Conservation (phyloP, 2,888 invertebrate genomes). For the Laspeyria flexula region DNA sequence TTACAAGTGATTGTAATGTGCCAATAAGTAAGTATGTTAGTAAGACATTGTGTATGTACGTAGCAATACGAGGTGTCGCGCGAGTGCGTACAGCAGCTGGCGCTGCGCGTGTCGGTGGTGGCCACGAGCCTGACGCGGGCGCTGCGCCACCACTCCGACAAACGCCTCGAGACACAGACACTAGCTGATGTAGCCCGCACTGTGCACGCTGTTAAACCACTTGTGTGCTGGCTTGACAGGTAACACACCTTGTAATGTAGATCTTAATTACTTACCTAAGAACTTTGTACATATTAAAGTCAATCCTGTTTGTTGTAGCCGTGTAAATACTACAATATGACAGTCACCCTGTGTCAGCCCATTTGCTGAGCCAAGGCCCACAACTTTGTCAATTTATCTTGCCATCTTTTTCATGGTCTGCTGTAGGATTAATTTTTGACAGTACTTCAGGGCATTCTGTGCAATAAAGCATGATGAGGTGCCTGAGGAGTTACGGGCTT, state of each 20-base stretch:
- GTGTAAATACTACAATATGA: too few species aligned
- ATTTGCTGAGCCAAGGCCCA: too few species aligned
- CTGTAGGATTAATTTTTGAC: too few species aligned
- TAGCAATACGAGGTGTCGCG: slow-evolving; percentile 96
- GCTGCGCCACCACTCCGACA: slow-evolving; percentile 88
- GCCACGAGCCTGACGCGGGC: slow-evolving; percentile 90
- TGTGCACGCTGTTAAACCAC: slow-evolving; percentile 93
- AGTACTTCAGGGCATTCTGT: too few species aligned
- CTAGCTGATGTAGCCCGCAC: slow-evolving; percentile 95
- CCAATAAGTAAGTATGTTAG: slow-evolving; percentile 7
- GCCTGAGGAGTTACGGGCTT: too few species aligned
- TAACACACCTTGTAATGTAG: slow-evolving; percentile 51
- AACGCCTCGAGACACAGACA: slow-evolving; percentile 91
- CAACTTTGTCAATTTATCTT: too few species aligned
- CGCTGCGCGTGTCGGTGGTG: slow-evolving; percentile 93
- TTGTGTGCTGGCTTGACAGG: slow-evolving; percentile 97
- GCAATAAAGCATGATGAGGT: too few species aligned
- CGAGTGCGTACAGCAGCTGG: slow-evolving; percentile 96
- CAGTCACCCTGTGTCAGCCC: too few species aligned
- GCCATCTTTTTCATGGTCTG: too few species aligned
- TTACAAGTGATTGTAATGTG: slow-evolving; percentile 3
- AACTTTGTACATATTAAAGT: too few species aligned
- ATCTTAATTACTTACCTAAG: too few species aligned
- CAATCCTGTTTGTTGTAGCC: too few species aligned
- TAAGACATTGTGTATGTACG: slow-evolving; percentile 27